A percentile compares a stretch with the other conserved stretches of the same genome.
Evolutionary conservation across 92 coral and sea anemone species (phyloP).

Genomic region (Epizoanthus rinbou): DNA sequence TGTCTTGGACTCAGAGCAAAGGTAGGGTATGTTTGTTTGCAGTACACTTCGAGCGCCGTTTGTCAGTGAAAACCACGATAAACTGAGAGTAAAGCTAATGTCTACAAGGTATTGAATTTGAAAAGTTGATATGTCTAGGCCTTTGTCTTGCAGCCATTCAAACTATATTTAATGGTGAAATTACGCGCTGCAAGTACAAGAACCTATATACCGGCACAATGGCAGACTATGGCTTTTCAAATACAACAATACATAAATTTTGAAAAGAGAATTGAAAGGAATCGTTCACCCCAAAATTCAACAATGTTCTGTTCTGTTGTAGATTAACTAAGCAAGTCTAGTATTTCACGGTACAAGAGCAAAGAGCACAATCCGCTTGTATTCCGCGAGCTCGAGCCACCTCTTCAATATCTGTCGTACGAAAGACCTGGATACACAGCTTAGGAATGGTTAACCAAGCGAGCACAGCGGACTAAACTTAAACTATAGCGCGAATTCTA

Average conservation of each 20-base stretch:
- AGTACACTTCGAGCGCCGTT: slow-evolving; percentile 4
- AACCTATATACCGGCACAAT: slow-evolving; percentile 72
- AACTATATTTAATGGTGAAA: slow-evolving; percentile 74
- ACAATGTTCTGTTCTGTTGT: slow-evolving; percentile 75
- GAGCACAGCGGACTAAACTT: neutral
- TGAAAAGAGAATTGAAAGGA: slow-evolving; percentile 82
- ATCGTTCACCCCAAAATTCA: slow-evolving; percentile 74
- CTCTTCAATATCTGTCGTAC: neutral
- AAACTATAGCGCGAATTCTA: too few relatives aligned
- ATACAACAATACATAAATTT: slow-evolving; percentile 74
- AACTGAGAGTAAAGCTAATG: slow-evolving; percentile 59
- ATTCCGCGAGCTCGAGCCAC: neutral
- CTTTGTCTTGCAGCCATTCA: slow-evolving; percentile 73
- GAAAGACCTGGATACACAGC: neutral
- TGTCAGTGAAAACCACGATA: slow-evolving; percentile 54
- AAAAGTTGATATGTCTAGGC: slow-evolving; percentile 84
- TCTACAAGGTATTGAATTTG: slow-evolving; percentile 71
- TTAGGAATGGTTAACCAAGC: neutral
- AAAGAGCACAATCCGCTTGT: slow-evolving; percentile 11
- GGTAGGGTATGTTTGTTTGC: slow-evolving; percentile 6
- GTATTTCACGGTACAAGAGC: slow-evolving; percentile 44
- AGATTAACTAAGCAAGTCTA: slow-evolving; percentile 38
- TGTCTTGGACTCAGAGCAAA: slow-evolving; percentile 34
- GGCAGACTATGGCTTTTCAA: slow-evolving; percentile 71
- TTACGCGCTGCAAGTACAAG: slow-evolving; percentile 81